These are phyloP conservation scores for Lepus oiostolus DNA, from an alignment of 2,797 vertebrate genomes.

Conservation along the genomic window DNA sequence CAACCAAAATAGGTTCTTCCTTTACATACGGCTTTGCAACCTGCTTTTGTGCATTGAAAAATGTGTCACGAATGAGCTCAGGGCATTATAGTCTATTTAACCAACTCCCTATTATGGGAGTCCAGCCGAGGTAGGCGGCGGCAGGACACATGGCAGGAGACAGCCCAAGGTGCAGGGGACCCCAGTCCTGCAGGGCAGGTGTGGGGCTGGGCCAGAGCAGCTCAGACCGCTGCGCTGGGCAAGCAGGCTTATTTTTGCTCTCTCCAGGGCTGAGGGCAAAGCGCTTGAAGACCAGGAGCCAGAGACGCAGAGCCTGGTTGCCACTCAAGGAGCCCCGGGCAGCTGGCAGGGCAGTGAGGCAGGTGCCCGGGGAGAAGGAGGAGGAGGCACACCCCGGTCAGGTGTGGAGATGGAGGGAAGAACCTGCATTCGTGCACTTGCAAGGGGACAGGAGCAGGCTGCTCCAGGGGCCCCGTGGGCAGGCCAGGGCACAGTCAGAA, in stretches of 20 bases:
- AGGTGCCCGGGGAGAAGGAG: background rate
- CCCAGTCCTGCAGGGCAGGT: no score
- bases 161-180: background rate
- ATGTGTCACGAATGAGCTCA: constrained; percentile 25
- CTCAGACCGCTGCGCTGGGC: background rate
- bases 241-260: background rate
- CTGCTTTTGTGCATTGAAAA: constrained; percentile 71
- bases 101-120: constrained; percentile 41
- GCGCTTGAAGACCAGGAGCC: background rate
- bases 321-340: background rate
- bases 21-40: constrained; percentile 72
- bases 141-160: accelerated
- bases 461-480: background rate
- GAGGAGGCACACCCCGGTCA: background rate
- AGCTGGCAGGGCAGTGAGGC: background rate
- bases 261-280: background rate
- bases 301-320: background rate
- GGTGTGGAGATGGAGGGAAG: accelerated
- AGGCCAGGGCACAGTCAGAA: background rate
- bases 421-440: accelerated
- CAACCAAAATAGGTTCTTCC: constrained; percentile 67
- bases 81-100: background rate
- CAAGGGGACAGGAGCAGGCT: background rate
- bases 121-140: background rate
- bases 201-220: background rate